Evolutionary conservation across 2,113 vertebrate species (phyloP).

Genomic region (Hiodon tergisus): DNA sequence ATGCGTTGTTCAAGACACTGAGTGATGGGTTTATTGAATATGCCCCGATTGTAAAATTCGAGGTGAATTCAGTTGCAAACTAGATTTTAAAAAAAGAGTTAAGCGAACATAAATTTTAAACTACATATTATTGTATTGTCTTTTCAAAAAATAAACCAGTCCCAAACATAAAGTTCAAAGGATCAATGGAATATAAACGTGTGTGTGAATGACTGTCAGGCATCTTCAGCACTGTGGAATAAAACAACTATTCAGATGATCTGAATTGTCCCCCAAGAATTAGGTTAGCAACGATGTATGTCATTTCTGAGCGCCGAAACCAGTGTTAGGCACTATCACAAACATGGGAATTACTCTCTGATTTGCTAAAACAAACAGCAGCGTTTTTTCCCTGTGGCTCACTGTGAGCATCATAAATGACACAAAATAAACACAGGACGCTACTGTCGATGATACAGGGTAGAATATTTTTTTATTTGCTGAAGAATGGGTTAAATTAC

Average conservation of each 20-base stretch:
- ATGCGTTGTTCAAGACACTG: too few relatives aligned
- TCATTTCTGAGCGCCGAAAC: constrained; percentile 21
- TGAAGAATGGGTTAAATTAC: constrained; percentile 12
- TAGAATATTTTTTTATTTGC: background rate
- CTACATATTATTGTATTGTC: too few relatives aligned
- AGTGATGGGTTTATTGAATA: too few relatives aligned
- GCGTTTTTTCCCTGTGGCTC: constrained; percentile 34
- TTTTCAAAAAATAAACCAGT: background rate
- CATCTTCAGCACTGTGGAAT: background rate
- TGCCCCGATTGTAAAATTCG: too few relatives aligned
- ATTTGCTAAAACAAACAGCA: constrained; percentile 41
- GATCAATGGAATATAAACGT: too few relatives aligned
- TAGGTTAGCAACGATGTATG: constrained; percentile 24
- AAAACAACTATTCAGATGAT: background rate
- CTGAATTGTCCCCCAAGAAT: constrained; percentile 2
- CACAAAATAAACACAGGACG: constrained; percentile 28
- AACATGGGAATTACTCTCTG: constrained; percentile 25
- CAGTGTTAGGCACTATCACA: constrained; percentile 31
- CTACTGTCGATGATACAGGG: constrained; percentile 25
- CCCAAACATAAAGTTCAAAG: background rate
- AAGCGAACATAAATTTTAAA: too few relatives aligned
- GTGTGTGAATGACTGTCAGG: background rate
- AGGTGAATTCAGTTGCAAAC: too few relatives aligned
- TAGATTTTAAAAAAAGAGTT: too few relatives aligned
- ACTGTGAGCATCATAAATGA: constrained; percentile 25